Evolutionary conservation across 2,888 invertebrate species (phyloP).

Genomic region (Habrosyne pyritoides): DNA sequence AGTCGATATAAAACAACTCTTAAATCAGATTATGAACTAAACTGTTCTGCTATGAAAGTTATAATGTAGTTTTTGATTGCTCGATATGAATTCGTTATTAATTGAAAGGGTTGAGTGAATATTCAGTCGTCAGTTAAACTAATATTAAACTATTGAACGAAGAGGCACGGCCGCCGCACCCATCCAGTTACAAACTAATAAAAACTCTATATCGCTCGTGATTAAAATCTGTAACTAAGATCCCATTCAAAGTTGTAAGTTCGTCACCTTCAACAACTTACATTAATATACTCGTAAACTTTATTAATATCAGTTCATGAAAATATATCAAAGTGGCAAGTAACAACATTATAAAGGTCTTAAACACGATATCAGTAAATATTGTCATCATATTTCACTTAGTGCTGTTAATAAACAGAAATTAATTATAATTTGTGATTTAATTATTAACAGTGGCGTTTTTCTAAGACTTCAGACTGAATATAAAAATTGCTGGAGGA

Average conservation of each 20-base stretch:
- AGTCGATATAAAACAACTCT: too few species aligned
- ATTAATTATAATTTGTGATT: not conserved
- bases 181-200: not conserved
- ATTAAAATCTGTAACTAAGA: constrained; percentile 3
- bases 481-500: too few species aligned
- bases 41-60: too few species aligned
- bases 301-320: not conserved
- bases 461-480: too few species aligned
- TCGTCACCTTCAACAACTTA: not conserved
- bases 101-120: too few species aligned
- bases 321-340: not conserved
- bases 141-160: not conserved
- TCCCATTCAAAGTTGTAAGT: not conserved
- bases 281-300: too few species aligned
- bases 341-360: not conserved
- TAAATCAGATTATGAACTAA: too few species aligned
- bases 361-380: not conserved
- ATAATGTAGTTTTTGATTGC: too few species aligned
- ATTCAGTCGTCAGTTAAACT: not conserved
- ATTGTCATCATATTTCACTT: too few species aligned
- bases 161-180: not conserved
- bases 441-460: too few species aligned
- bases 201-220: constrained; percentile 11
- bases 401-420: not conserved
- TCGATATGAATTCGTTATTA: too few species aligned